Conservation (phyloP, 2,113 vertebrate species). For the Euleptes europaea region DNA sequence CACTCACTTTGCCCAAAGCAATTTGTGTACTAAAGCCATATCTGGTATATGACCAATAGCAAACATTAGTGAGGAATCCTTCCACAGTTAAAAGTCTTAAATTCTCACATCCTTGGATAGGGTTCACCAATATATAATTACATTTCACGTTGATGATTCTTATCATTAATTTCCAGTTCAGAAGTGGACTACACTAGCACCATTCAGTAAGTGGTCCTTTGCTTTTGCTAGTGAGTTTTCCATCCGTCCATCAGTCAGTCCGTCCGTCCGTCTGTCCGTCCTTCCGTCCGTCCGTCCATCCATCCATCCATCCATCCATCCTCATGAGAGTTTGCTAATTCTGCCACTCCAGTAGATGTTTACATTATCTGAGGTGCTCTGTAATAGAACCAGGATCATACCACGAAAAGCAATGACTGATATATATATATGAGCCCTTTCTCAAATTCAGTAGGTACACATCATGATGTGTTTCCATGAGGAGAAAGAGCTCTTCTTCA, state of each 20-base stretch:
- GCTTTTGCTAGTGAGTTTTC: neutral
- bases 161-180: neutral
- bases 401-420: neutral
- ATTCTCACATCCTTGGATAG: neutral
- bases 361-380: neutral
- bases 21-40: neutral
- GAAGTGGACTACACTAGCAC: neutral
- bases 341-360: neutral
- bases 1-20: neutral
- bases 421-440: neutral
- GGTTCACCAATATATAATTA: neutral
- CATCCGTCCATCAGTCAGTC: no score
- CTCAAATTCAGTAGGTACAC: neutral
- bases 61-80: neutral
- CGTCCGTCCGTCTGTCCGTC: no score
- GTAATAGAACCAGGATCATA: neutral
- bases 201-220: neutral
- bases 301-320: no score
- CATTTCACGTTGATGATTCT: neutral
- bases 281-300: no score
- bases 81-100: neutral
- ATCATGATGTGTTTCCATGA: neutral
- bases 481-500: neutral
- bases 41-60: neutral
- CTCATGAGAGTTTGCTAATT: neutral